These are phyloP conservation scores for Zaprionus capensis DNA, from an alignment of 1,140 invertebrate genomes.

Conservation along the genomic window DNA sequence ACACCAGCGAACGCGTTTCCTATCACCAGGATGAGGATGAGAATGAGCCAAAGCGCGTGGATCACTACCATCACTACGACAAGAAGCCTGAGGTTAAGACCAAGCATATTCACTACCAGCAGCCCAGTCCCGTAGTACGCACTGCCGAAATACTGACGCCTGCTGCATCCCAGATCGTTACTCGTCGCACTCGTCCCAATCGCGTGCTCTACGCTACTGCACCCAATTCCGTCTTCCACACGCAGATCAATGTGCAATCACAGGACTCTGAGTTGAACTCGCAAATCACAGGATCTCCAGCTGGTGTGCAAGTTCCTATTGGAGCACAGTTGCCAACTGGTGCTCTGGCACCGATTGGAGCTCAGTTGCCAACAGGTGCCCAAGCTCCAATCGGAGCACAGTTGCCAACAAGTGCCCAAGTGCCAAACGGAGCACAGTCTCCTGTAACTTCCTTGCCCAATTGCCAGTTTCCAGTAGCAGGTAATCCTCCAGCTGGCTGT, in stretches of 20 bases:
- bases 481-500: slow-evolving; percentile 16
- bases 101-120: slow-evolving; percentile 68
- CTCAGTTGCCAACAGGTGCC: neutral
- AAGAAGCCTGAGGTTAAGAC: slow-evolving; percentile 70
- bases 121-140: slow-evolving; percentile 44
- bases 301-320: slow-evolving; percentile 42
- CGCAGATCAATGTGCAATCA: slow-evolving; percentile 73
- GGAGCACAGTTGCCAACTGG: slow-evolving; percentile 14
- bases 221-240: slow-evolving; percentile 76
- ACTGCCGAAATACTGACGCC: slow-evolving; percentile 51
- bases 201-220: slow-evolving; percentile 67
- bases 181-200: slow-evolving; percentile 50
- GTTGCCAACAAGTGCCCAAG: slow-evolving; percentile 9
- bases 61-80: slow-evolving; percentile 73
- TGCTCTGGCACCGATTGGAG: neutral
- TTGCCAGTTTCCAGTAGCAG: slow-evolving; percentile 32
- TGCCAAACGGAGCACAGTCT: slow-evolving; percentile 3
- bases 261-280: slow-evolving; percentile 73
- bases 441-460: slow-evolving; percentile 21
- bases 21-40: slow-evolving; percentile 64
- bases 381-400: neutral
- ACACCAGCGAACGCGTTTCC: slow-evolving; percentile 65
- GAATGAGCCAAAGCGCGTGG: slow-evolving; percentile 60
- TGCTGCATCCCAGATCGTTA: slow-evolving; percentile 54
- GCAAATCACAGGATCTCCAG: slow-evolving; percentile 16